Conservation (phyloP, 2,888 invertebrate species). For the Limnephilus marmoratus region DNA sequence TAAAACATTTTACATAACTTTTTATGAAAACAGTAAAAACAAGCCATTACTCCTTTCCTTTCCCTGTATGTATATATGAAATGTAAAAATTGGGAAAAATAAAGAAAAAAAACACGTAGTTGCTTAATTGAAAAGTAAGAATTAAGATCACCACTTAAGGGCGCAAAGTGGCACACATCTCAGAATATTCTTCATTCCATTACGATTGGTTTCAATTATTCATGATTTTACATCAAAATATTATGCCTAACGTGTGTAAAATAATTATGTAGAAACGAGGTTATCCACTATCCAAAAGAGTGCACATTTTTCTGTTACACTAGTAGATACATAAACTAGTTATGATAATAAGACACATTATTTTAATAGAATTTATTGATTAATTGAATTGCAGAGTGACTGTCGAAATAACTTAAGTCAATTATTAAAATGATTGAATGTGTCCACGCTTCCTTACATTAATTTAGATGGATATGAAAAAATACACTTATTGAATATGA, state of each 20-base stretch:
- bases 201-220: neutral
- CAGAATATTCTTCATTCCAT: too few relatives aligned
- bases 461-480: neutral
- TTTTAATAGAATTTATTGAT: conserved; percentile 24
- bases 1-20: too few relatives aligned
- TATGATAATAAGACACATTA: conserved; percentile 10
- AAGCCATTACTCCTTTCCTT: too few relatives aligned
- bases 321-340: neutral
- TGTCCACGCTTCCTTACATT: neutral
- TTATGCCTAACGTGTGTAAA: neutral
- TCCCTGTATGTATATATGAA: too few relatives aligned
- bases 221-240: neutral
- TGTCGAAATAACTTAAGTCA: conserved; percentile 22
- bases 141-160: too few relatives aligned
- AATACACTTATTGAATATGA: neutral
- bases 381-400: conserved; percentile 35
- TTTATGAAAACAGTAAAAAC: too few relatives aligned
- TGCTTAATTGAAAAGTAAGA: too few relatives aligned
- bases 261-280: neutral
- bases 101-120: too few relatives aligned
- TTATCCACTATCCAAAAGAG: neutral
- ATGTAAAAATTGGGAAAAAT: too few relatives aligned
- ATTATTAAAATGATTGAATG: conserved; percentile 5
- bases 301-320: neutral
- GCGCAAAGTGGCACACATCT: too few relatives aligned